These are phyloP conservation scores for Cataglyphis cursor DNA, from an alignment of 2,888 invertebrate genomes.

Conservation along the genomic window DNA sequence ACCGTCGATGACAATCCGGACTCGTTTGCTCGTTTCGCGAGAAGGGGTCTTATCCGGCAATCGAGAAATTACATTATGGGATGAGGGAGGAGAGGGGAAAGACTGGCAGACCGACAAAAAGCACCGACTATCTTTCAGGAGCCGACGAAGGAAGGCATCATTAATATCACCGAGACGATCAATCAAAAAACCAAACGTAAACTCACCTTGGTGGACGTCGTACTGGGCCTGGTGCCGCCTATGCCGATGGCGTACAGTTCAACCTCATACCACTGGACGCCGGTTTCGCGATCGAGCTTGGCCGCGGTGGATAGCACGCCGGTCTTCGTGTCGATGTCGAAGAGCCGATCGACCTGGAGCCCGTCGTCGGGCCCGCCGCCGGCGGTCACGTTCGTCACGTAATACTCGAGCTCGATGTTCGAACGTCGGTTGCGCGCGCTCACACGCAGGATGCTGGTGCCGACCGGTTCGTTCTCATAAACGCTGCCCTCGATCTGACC, in stretches of 20 bases:
- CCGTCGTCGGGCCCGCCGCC: slow-evolving; percentile 88
- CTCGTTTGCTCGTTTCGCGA: slow-evolving; percentile 5
- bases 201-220: slow-evolving; percentile 94
- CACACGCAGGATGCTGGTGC: slow-evolving; percentile 94
- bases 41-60: slow-evolving; percentile 47
- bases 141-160: slow-evolving; percentile 62
- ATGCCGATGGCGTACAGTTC: slow-evolving; percentile 95
- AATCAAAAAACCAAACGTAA: slow-evolving; percentile 63
- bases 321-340: slow-evolving; percentile 95
- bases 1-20: slow-evolving; percentile 13
- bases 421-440: slow-evolving; percentile 90
- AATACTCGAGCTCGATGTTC: slow-evolving; percentile 93
- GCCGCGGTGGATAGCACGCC: slow-evolving; percentile 96
- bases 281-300: slow-evolving; percentile 94
- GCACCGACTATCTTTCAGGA: slow-evolving; percentile 70
- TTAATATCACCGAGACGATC: slow-evolving; percentile 74
- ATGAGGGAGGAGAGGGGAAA: slow-evolving; percentile 18
- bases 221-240: slow-evolving; percentile 90
- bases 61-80: slow-evolving; percentile 52
- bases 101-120: slow-evolving; percentile 61
- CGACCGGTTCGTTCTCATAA: slow-evolving; percentile 95
- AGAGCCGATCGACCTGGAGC: slow-evolving; percentile 94
- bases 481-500: slow-evolving; percentile 92
- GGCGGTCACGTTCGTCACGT: slow-evolving; percentile 94
- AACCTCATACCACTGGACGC: slow-evolving; percentile 93